phyloP scores from a whole-genome alignment of 2,113 vertebrate genomes.

The Gadus chalcogrammus region DNA sequence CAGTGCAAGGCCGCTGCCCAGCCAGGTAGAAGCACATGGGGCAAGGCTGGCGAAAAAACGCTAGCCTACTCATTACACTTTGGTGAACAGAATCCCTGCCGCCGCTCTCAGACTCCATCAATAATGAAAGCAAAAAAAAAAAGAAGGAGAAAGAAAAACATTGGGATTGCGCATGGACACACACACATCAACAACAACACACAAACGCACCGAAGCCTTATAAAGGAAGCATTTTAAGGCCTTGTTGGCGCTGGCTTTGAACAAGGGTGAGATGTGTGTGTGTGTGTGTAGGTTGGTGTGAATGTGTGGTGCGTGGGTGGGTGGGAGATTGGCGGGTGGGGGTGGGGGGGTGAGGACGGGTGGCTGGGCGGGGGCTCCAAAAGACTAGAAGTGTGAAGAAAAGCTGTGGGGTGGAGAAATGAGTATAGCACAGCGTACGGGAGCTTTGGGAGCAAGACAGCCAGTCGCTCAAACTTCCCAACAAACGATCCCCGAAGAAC shows the following conservation, averaged over 20 bases:
- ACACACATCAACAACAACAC: not conserved
- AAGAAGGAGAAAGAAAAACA: constrained; percentile 52
- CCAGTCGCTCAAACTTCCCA: too few relatives aligned
- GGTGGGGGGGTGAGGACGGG: too few relatives aligned
- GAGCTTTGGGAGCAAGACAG: too few relatives aligned
- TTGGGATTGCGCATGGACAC: constrained; percentile 43
- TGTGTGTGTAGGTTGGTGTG: not conserved
- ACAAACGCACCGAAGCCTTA: not conserved
- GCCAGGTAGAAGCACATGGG: constrained; percentile 62
- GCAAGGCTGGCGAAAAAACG: constrained; percentile 44
- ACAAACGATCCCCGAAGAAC: too few relatives aligned
- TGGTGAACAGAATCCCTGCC: constrained; percentile 63
- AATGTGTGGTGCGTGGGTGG: not conserved
- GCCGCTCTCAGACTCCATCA: constrained; percentile 63
- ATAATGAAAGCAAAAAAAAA: constrained; percentile 53
- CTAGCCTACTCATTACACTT: constrained; percentile 52
- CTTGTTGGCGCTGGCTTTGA: too few relatives aligned
- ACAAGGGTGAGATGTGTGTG: not conserved
- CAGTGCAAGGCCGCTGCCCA: constrained; percentile 46
- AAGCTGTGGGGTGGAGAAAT: too few relatives aligned
- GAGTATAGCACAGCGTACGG: too few relatives aligned
- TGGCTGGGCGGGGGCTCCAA: too few relatives aligned
- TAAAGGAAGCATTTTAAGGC: too few relatives aligned
- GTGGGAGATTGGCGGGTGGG: not conserved
- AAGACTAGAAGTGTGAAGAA: too few relatives aligned